These are phyloP conservation scores for Squalus acanthias DNA, from an alignment of 2,797 vertebrate genomes.

Conservation along the genomic window DNA sequence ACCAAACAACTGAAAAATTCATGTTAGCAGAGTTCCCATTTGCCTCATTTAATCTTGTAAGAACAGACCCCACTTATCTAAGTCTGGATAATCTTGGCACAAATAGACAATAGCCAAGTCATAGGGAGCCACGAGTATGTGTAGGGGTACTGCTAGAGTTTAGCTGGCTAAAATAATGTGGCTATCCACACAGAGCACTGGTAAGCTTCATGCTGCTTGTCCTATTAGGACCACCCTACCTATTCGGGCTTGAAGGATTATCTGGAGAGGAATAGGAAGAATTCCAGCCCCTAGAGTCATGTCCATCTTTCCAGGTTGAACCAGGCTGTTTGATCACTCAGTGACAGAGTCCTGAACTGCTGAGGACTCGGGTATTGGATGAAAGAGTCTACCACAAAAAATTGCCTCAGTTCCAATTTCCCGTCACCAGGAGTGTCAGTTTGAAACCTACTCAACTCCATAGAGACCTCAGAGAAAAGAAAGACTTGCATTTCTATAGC, in stretches of 20 bases:
- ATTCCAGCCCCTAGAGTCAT: background rate
- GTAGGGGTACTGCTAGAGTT: background rate
- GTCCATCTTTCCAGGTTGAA: background rate
- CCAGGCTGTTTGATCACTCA: background rate
- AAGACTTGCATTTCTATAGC: too few relatives aligned
- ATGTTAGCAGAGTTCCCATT: background rate
- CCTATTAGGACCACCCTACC: background rate
- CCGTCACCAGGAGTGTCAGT: background rate
- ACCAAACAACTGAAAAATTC: background rate
- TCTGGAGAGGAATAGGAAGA: background rate
- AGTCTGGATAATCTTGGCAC: background rate
- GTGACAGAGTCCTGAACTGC: background rate
- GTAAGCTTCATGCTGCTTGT: background rate
- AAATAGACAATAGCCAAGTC: background rate
- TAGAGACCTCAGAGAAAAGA: background rate
- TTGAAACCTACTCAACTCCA: background rate
- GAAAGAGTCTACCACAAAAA: background rate
- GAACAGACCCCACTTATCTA: background rate
- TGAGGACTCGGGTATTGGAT: background rate
- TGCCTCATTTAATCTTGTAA: background rate
- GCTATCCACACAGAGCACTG: background rate
- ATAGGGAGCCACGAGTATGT: background rate
- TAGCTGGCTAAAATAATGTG: background rate
- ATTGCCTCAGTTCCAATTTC: background rate
- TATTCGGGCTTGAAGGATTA: background rate